Base-by-base conservation (phyloP, 2,797 vertebrate genomes). In the Characodon lateralis region DNA sequence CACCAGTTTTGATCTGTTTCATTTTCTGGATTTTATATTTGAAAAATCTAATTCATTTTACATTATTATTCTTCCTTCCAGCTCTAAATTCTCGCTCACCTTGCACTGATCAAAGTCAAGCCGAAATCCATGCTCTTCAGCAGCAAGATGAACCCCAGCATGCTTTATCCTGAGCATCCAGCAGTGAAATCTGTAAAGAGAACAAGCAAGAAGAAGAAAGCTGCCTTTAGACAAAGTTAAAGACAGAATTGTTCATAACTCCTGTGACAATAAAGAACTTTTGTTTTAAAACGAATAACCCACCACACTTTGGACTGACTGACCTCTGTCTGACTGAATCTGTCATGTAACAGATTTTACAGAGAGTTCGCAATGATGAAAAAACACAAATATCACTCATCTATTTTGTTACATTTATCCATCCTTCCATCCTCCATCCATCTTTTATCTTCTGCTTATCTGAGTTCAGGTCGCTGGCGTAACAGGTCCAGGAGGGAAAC, bases 51-150 rank as follows among this genome's bases (percentile, higher is more conserved):
- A 20, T 72, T 68, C 1, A 78, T 31, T 76, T 55, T 35, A 28
- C 1, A 28, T 16, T 55, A 14, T 61, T 73, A 20, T 81, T 31
- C 22, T 63, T 26, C 20, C 20, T 50, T 48, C 18, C 59, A 85
- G 68, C 9, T 63, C 12, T 51, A 53, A 9, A 51, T 5, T 14
- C 24, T 72, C 24, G 24, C 48, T 1, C 59, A 26, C 2, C 43
- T 22, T 0, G 66, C 1, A 0, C 20, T 4, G 13, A 26, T 76
- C 16, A 46, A 71, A 56, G 77, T 74, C 48, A 58, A 66, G 31
- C 41, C 0, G 1, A 65, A 0, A 1, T 51, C 48, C 26, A 0
- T 0, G 0, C 0, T 6, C 1, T 1, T 58, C 77, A 55, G 66
- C 6, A 0, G 22, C 35, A 0, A 0, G 31, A 63, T 35, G n/a